Conservation (phyloP, 2,888 invertebrate genomes). For the Drosophila tanythrix region DNA sequence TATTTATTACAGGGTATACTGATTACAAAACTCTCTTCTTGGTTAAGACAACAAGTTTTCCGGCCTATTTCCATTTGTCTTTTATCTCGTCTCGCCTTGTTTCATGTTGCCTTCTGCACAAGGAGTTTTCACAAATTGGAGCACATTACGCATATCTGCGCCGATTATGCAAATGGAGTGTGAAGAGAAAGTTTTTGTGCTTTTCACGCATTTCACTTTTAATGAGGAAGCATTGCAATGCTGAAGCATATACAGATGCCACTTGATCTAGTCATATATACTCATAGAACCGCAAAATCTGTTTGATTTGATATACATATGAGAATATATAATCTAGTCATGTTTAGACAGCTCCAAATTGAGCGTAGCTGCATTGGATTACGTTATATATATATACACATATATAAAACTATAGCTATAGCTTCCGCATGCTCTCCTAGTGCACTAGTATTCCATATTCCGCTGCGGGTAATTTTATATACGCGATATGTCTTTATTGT, state of each 20-base stretch:
- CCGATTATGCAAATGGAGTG: conserved; percentile 21
- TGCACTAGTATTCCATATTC: conserved; percentile 11
- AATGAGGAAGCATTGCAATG: conserved; percentile 6
- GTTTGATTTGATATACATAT: conserved; percentile 11
- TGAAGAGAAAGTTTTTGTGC: not conserved
- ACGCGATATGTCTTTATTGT: conserved; percentile 57
- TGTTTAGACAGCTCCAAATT: conserved; percentile 15
- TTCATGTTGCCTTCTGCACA: conserved; percentile 2
- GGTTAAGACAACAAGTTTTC: not conserved
- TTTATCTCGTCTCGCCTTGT: not conserved
- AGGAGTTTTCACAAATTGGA: conserved; percentile 1
- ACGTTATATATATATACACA: not conserved
- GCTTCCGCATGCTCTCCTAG: conserved; percentile 41
- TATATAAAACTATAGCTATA: not conserved
- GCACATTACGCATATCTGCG: conserved; percentile 1
- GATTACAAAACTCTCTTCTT: not conserved
- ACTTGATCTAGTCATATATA: not conserved
- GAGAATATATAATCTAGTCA: conserved; percentile 2
- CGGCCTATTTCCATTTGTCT: not conserved
- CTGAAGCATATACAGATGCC: not conserved
- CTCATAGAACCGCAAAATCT: conserved; percentile 17
- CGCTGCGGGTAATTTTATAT: conserved; percentile 47
- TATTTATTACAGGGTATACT: not conserved
- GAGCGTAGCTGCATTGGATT: conserved; percentile 25
- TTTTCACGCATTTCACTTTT: not conserved